Conservation (phyloP, 2,113 vertebrate species). For the Raja brachyura region DNA sequence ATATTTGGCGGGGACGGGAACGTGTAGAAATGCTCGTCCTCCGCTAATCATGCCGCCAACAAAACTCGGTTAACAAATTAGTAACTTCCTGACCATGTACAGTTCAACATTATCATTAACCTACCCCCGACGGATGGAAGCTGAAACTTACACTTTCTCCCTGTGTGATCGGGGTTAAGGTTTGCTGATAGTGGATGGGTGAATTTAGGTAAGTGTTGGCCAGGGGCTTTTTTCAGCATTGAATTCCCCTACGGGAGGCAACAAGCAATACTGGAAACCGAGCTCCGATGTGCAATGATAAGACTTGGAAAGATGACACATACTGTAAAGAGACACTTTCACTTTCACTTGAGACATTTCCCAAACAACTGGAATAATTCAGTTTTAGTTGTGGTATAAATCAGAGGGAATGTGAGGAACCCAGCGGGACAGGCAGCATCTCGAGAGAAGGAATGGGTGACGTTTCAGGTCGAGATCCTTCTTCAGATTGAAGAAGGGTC, state of each 20-base stretch:
- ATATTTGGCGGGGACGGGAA: not conserved
- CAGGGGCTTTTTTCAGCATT: not conserved
- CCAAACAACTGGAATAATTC: not conserved
- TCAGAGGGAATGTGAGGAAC: not conserved
- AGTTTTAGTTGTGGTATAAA: not conserved
- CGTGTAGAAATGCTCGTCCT: not conserved
- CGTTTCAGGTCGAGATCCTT: no score
- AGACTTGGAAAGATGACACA: conserved; percentile 12
- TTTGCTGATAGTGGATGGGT: not conserved
- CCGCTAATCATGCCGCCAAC: not conserved
- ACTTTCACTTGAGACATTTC: not conserved
- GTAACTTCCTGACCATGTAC: not conserved
- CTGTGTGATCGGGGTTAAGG: no score
- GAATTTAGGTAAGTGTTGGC: not conserved
- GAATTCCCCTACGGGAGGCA: not conserved
- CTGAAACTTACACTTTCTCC: not conserved
- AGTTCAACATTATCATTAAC: not conserved
- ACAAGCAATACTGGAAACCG: not conserved
- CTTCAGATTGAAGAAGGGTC: no score
- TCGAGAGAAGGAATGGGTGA: no score
- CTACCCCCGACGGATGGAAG: not conserved
- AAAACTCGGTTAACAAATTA: not conserved
- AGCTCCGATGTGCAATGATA: not conserved
- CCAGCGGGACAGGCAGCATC: no score
- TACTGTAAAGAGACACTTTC: not conserved